These are phyloP conservation scores for Deroptyus accipitrinus DNA, from an alignment of 2,113 vertebrate genomes.

Conservation along the genomic window DNA sequence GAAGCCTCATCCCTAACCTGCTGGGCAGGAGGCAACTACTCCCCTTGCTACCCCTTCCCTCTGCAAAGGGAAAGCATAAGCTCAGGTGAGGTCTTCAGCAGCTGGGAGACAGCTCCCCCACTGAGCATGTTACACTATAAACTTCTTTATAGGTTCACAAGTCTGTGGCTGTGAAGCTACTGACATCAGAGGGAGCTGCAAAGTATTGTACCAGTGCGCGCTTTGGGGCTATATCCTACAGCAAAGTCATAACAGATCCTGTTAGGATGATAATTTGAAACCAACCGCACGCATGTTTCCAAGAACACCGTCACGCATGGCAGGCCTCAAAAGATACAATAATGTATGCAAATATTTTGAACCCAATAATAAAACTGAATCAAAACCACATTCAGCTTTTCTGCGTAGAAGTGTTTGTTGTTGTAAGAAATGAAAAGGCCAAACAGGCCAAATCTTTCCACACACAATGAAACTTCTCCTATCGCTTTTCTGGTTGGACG, in stretches of 20 bases:
- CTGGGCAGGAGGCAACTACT: neutral
- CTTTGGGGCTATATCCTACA: neutral
- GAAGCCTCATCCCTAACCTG: neutral
- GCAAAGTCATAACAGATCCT: neutral
- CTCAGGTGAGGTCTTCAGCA: neutral
- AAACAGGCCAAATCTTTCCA: conserved; percentile 11
- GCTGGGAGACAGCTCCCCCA: neutral
- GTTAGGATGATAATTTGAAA: neutral
- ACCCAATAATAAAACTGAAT: conserved; percentile 49
- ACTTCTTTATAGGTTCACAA: neutral
- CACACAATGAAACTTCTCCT: conserved; percentile 53
- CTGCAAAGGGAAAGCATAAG: neutral
- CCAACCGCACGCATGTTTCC: rapidly evolving
- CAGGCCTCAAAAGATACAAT: conserved; percentile 23
- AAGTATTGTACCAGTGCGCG: neutral
- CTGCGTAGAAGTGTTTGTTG: conserved; percentile 36
- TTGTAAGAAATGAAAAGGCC: conserved; percentile 34
- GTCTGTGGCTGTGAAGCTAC: neutral
- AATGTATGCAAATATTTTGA: conserved; percentile 23
- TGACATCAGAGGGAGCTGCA: neutral
- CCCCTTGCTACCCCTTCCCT: neutral
- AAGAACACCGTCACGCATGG: neutral
- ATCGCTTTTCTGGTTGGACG: conserved; percentile 9
- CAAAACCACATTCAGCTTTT: conserved; percentile 44
- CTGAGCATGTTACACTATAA: rapidly evolving